phyloP scores from a whole-genome alignment of 2,113 vertebrate species.

The Corynorhinus townsendii region DNA sequence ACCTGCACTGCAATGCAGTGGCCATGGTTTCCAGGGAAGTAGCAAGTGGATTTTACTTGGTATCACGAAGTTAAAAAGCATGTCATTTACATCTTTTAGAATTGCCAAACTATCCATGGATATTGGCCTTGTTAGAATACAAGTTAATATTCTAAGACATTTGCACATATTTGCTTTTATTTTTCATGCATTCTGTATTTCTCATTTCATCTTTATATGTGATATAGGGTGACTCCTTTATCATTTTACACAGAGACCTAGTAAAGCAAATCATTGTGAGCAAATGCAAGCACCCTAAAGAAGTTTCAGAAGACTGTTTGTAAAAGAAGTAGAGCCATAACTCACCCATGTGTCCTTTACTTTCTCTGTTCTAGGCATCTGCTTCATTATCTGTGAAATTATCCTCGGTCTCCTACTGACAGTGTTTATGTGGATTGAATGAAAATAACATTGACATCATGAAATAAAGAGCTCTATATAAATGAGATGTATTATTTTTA shows the following conservation, averaged over 20 bases:
- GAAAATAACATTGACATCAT: constrained; percentile 53
- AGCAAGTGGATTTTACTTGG: not conserved
- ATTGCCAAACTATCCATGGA: not conserved
- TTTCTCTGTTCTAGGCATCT: not conserved
- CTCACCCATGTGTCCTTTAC: not conserved
- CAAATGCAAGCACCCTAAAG: not conserved
- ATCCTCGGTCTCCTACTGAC: not conserved
- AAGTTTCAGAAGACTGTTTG: not conserved
- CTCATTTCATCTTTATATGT: not conserved
- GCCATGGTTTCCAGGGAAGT: not conserved
- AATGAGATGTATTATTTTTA: constrained; percentile 55
- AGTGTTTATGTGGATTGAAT: constrained; percentile 46
- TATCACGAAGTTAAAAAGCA: not conserved
- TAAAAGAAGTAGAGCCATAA: not conserved
- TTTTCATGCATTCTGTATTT: not conserved
- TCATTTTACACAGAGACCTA: not conserved
- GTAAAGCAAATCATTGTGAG: not conserved
- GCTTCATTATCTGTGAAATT: constrained; percentile 53
- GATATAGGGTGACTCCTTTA: not conserved
- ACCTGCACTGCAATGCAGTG: too few relatives aligned
- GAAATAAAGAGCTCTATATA: constrained; percentile 37
- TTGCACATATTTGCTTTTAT: not conserved
- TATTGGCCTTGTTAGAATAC: not conserved
- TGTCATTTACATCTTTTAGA: not conserved
- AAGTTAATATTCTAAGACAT: not conserved